Evolutionary conservation across 2,797 vertebrate species (phyloP).

Genomic region (Buphagus erythrorhynchus): DNA sequence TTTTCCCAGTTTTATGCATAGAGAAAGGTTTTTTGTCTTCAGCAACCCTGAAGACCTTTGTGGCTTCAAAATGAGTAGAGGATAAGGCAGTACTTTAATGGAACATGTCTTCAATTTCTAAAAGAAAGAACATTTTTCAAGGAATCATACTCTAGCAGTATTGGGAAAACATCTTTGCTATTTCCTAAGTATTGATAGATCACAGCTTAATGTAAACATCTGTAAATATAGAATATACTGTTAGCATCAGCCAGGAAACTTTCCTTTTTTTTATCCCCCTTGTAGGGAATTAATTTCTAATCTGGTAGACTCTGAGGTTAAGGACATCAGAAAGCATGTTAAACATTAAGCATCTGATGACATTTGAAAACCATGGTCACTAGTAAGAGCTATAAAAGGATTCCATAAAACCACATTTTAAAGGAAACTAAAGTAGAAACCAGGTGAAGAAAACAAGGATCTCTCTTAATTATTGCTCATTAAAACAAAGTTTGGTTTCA

Average conservation of each 20-base stretch:
- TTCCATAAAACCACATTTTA: background rate
- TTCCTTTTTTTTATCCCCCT: background rate
- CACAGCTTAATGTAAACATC: background rate
- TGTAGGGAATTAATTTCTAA: constrained; percentile 5
- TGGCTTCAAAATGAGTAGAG: background rate
- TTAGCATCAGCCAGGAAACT: background rate
- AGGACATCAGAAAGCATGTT: constrained; percentile 52
- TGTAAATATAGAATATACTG: background rate
- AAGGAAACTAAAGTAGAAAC: background rate
- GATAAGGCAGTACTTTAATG: background rate
- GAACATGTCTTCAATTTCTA: background rate
- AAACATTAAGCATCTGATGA: constrained; percentile 70
- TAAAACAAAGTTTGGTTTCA: background rate
- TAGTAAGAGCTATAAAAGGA: background rate
- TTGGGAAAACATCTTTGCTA: background rate
- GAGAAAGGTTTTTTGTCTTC: background rate
- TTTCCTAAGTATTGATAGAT: background rate
- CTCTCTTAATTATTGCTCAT: background rate
- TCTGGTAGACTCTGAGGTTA: constrained; percentile 50
- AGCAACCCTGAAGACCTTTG: background rate
- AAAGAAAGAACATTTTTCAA: background rate
- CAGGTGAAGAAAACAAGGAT: background rate
- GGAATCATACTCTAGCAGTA: background rate
- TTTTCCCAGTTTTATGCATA: background rate
- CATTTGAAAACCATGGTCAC: background rate